Base-by-base conservation (phyloP, 1,140 invertebrate species). In the Chymomyza costata region DNA sequence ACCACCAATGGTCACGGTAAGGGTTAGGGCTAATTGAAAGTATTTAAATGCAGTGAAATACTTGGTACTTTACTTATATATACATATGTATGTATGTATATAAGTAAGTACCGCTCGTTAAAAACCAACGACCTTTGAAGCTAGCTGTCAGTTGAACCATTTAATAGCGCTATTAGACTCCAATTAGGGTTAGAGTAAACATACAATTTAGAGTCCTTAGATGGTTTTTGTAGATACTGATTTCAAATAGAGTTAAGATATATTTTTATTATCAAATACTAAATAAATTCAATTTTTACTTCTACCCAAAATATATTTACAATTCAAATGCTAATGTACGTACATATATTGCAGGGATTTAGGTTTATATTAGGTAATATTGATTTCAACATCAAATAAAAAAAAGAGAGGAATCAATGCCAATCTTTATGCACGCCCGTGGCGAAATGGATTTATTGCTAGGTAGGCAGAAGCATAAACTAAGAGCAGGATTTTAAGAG, bases 141-240 rank as follows among this genome's bases (percentile, higher is more conserved):
- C 49, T 49, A 68, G 68, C 35, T 65, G 47, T 54, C 64, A 60
- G 30, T 59, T 51, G 38, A 30, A 45, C 50, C 48, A 54, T 60
- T 55, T 74, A 65, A 80, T 67, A 62, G 55, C 56, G 50, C 53
- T 66, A 71, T 81, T 78, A 67, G 60, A 80, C 62, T 68, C 56
- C 80, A 83, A 82, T 83, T 83, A 82, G 65, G 37, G n/a, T 54
- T 28, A 34, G 47, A 74, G 34, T 52, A 32, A 56, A 15, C 48
- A 2, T 2, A 15, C 7, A 18, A 15, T 15, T n/a, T 25, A 17
- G 44, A 16, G 21, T 34, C 7, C 13, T 34, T 34, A 11, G 3
- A 3, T 34, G 13, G 13, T 5, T 11, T 6, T 34, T 34, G 5
- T 28, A 28, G n/a, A n/a, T n/a, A n/a, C n/a, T n/a, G 60, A 80